Evolutionary conservation across 2,888 invertebrate species (phyloP).

Genomic region (Metellina segmentata): DNA sequence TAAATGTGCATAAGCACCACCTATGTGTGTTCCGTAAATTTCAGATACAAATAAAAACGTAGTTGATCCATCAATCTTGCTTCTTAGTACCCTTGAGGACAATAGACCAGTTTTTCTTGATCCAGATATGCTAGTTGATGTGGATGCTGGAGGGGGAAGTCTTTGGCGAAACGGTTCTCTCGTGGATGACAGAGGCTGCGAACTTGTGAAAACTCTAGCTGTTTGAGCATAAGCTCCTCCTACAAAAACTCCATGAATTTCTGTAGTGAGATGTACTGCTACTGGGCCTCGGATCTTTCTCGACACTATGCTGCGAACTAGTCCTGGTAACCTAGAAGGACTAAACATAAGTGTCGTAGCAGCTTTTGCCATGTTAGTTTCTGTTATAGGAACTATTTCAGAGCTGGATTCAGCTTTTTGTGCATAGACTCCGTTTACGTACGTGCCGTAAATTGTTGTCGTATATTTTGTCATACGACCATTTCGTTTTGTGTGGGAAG

Average conservation of each 20-base stretch:
- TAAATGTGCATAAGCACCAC: conserved; percentile 78
- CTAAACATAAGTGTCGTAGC: conserved; percentile 50
- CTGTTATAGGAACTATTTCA: conserved; percentile 74
- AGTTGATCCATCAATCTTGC: conserved; percentile 50
- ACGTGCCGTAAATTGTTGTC: conserved; percentile 77
- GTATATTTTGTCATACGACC: conserved; percentile 76
- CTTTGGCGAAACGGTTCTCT: conserved; percentile 49
- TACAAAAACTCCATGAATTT: conserved; percentile 72
- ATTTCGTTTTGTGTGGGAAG: conserved; percentile 52
- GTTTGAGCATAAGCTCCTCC: conserved; percentile 73
- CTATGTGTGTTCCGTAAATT: conserved; percentile 78
- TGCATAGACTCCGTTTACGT: conserved; percentile 78
- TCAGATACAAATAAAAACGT: conserved; percentile 75
- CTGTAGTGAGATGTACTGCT: conserved; percentile 69
- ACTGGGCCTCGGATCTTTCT: conserved; percentile 64
- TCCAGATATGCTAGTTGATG: conserved; percentile 31
- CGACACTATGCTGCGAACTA: conserved; percentile 66
- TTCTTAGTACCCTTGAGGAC: conserved; percentile 74
- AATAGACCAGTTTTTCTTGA: conserved; percentile 74
- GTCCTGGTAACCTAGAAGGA: conserved; percentile 61
- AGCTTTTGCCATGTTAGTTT: conserved; percentile 51
- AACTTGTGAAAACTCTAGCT: conserved; percentile 69
- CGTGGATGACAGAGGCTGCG: conserved; percentile 60
- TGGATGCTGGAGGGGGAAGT: conserved; percentile 25
- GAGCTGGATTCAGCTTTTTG: conserved; percentile 77